phyloP scores from a whole-genome alignment of 1,140 invertebrate genomes.

The Paracyclopina nana region DNA sequence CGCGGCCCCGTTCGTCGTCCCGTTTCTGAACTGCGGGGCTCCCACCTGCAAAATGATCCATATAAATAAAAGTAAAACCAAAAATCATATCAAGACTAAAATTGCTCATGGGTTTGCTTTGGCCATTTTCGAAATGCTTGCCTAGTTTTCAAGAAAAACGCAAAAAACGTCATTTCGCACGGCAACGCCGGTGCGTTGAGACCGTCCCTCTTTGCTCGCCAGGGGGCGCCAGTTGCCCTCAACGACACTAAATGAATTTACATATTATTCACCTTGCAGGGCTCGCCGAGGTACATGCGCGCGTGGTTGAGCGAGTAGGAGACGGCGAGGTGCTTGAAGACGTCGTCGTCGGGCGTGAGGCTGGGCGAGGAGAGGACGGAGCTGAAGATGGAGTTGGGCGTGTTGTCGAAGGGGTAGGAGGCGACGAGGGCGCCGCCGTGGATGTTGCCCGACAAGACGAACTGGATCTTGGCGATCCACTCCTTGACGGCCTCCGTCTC shows the following conservation, averaged over 20 bases:
- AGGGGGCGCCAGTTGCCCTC: no score
- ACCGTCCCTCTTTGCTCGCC: no score
- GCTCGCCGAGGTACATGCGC: conserved; percentile 25
- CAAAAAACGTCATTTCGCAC: no score
- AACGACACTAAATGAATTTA: no score
- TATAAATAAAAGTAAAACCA: no score
- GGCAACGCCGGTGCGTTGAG: no score
- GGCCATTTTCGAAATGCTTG: no score
- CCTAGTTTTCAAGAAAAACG: no score
- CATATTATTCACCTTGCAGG: conserved; percentile 1
- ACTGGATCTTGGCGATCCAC: conserved; percentile 76
- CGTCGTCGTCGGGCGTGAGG: conserved; percentile 76
- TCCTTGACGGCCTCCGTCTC: conserved; percentile 87
- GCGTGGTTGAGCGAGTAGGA: conserved; percentile 73
- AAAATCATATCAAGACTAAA: no score
- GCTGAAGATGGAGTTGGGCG: conserved; percentile 62
- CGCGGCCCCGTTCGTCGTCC: conserved; percentile 75
- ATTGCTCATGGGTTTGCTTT: no score
- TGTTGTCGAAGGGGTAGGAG: conserved; percentile 80
- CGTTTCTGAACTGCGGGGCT: conserved; percentile 51
- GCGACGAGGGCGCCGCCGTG: conserved; percentile 80
- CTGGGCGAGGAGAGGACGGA: conserved; percentile 28
- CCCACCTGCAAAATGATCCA: conserved; percentile 17
- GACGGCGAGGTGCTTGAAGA: conserved; percentile 69
- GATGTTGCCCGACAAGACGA: conserved; percentile 69